Base-by-base conservation (phyloP, 2,113 vertebrate genomes). In the Hippocampus comes region DNA sequence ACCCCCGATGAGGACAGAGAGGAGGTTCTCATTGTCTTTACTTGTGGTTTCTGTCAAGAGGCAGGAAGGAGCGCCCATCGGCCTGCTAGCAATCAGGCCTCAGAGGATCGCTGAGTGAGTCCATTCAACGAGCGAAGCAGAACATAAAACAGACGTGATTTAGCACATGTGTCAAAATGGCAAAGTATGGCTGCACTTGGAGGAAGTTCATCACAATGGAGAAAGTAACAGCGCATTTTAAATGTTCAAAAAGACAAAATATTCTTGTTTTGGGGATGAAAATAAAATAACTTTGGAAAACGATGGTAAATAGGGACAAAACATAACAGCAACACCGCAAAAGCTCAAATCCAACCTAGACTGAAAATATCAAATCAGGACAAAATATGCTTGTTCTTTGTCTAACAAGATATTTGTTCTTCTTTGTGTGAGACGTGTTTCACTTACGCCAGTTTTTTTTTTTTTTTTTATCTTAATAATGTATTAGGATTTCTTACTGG, bases 31-130 rank as follows among this genome's bases (percentile, higher is more conserved):
- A 79, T 67, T 60, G 77, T 82, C 85, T 79, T 63, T 78, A 34
- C 59, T 84, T 83, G 87, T 27, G 82, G 87, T 86, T 89, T 73
- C 74, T 75, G 73, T 66, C 77, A 78, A 42, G 67, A 75, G 56
- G 68, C 71, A 70, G 55, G 68, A 66, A 72, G 68, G 57, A 74
- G 63, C 15, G 38, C 71, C 67, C 56, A 42, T 74, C 63, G 86
- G 72, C 77, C 75, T 88, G 86, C 82, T 80, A 67, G 81, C 68
- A 84, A 89, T 86, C 78, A 88, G 66, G 67, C 72, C 63, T 43
- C 46, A 23, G 42, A 60, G 73, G 70, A 41, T 82, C 57, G 74
- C 84, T 86, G 77, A 84, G 83, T 77, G 63, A 64, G 80, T 79
- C 66, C 73, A 72, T 60, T 84, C 65, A 79, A 78, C 18, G 17